These are phyloP conservation scores for Hyposoter dolosus DNA, from an alignment of 2,888 invertebrate species.

Conservation along the genomic window DNA sequence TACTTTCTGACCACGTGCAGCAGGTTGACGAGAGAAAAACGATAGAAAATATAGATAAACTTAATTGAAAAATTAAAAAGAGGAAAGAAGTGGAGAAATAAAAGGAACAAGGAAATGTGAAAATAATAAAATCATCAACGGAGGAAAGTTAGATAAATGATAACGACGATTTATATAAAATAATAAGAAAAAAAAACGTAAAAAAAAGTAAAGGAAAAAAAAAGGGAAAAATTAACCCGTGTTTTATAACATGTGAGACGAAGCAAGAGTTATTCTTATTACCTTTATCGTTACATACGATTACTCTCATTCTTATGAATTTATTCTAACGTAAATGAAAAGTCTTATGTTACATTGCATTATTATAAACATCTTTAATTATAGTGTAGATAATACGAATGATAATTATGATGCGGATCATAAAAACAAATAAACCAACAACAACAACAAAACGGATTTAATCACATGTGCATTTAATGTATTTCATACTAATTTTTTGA, in stretches of 20 bases:
- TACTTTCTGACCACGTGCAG: slow-evolving; percentile 72
- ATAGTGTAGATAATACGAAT: slow-evolving; percentile 82
- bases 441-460: slow-evolving; percentile 77
- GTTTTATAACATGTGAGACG: slow-evolving; percentile 62
- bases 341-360: slow-evolving; percentile 80
- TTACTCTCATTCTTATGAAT: slow-evolving; percentile 79
- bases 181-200: slow-evolving; percentile 12
- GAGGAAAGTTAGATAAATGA: slow-evolving; percentile 64
- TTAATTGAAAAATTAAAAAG: slow-evolving; percentile 43
- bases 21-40: slow-evolving; percentile 72
- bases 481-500: slow-evolving; percentile 85
- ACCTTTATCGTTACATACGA: slow-evolving; percentile 79
- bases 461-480: slow-evolving; percentile 85
- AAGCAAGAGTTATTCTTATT: slow-evolving; percentile 76
- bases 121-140: slow-evolving; percentile 54
- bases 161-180: slow-evolving; percentile 63
- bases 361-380: slow-evolving; percentile 81
- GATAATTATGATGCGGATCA: slow-evolving; percentile 75
- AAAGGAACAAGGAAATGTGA: background rate
- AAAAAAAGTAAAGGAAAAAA: background rate
- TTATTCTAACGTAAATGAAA: slow-evolving; percentile 78
- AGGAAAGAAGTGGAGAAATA: slow-evolving; percentile 38
- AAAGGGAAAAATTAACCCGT: slow-evolving; percentile 42
- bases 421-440: slow-evolving; percentile 71
- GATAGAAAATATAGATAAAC: slow-evolving; percentile 70